Percentiles rank a stretch among this genome's conserved stretches.
Evolutionary conservation across 2,113 vertebrate genomes (phyloP).

Genomic region (Gorsachius goisagi): DNA sequence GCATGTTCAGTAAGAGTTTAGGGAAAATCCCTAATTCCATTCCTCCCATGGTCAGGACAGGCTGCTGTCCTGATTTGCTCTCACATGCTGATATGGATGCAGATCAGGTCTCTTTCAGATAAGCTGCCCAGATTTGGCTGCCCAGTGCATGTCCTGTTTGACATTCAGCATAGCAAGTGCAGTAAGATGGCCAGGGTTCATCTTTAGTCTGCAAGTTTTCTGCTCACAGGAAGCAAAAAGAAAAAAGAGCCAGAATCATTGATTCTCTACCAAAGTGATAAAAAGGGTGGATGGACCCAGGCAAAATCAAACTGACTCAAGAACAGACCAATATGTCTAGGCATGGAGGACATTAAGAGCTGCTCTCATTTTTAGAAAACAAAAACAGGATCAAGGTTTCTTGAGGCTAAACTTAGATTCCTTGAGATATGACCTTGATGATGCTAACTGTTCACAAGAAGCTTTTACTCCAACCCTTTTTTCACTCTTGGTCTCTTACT

Average conservation of each 20-base stretch:
- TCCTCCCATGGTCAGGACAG: not conserved
- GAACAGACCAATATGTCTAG: not conserved
- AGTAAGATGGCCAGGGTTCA: not conserved
- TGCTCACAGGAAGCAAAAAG: not conserved
- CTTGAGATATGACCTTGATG: not conserved
- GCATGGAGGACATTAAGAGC: not conserved
- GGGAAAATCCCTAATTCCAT: not conserved
- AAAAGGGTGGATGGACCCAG: not conserved
- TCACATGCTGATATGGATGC: not conserved
- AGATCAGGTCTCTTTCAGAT: not conserved
- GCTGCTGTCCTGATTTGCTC: not conserved
- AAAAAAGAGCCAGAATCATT: not conserved
- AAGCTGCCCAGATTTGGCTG: not conserved
- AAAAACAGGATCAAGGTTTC: not conserved
- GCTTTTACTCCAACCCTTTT: not conserved
- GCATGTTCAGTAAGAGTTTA: not conserved
- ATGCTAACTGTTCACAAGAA: not conserved
- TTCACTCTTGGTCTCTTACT: not conserved
- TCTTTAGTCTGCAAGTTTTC: not conserved
- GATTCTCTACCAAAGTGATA: not conserved
- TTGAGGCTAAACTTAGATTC: not conserved
- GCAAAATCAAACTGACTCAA: not conserved
- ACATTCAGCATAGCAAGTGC: not conserved
- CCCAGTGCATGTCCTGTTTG: not conserved
- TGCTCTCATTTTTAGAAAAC: not conserved